Conservation (phyloP, 2,888 invertebrate species). For the Hydraecia micacea region DNA sequence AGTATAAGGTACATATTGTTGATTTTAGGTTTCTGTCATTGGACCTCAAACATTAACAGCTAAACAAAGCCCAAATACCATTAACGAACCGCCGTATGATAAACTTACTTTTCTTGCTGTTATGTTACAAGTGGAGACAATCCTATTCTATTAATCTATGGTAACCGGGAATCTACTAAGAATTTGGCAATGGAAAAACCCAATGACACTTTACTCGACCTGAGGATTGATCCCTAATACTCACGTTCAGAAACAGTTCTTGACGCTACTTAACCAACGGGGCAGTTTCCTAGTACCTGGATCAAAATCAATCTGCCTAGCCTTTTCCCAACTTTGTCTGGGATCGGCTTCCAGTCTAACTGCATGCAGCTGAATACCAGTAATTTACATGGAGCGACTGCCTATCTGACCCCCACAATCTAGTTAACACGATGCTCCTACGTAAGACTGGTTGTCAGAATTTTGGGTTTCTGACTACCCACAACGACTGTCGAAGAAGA, state of each 20-base stretch:
- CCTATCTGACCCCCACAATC: neutral
- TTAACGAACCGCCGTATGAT: neutral
- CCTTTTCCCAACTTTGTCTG: neutral
- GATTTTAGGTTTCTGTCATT: neutral
- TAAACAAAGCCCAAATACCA: neutral
- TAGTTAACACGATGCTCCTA: neutral
- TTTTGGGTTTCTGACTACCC: neutral
- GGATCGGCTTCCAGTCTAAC: neutral
- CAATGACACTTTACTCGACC: neutral
- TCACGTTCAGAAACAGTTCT: neutral
- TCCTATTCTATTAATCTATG: no score
- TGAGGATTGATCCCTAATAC: neutral
- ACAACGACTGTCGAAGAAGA: neutral
- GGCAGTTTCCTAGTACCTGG: neutral
- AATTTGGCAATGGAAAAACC: neutral
- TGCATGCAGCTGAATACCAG: neutral
- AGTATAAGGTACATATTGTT: no score
- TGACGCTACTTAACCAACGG: neutral
- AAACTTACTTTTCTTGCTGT: neutral
- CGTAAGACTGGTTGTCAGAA: neutral
- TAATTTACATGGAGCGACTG: neutral
- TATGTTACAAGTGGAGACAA: neutral
- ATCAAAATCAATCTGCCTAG: neutral
- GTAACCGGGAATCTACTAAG: neutral
- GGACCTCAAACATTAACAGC: neutral